Evolutionary conservation across 2,797 vertebrate genomes (phyloP).

Genomic region (Sarcoramphus papa): DNA sequence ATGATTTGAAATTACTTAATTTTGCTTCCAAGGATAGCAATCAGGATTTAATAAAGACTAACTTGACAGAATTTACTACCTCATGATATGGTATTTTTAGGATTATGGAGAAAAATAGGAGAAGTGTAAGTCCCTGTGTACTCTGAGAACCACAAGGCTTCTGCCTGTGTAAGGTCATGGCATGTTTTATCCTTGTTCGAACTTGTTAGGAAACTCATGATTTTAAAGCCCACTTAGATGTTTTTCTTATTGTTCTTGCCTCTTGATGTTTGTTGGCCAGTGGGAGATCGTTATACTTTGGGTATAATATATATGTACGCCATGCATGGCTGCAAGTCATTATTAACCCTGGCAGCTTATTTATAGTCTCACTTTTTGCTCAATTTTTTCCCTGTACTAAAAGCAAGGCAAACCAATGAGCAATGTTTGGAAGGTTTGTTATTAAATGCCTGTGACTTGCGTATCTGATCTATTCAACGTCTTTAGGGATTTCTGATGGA

Average conservation of each 20-base stretch:
- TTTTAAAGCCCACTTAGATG: not conserved
- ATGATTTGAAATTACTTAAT: not conserved
- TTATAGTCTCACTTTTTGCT: not conserved
- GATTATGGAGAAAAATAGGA: not conserved
- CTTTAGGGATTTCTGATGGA: not conserved
- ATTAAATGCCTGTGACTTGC: not conserved
- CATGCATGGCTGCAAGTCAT: not conserved
- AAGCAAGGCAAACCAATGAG: not conserved
- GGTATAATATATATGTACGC: not conserved
- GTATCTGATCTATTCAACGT: not conserved
- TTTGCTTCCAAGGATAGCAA: not conserved
- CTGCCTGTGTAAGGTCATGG: not conserved
- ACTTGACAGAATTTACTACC: not conserved
- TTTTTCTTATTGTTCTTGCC: not conserved
- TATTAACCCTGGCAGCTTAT: not conserved
- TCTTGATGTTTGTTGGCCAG: not conserved
- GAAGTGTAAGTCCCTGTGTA: not conserved
- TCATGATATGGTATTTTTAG: not conserved
- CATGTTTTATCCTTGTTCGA: conserved; percentile 15
- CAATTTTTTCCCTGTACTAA: not conserved
- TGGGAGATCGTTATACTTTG: not conserved
- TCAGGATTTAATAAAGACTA: not conserved
- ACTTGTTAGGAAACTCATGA: not conserved
- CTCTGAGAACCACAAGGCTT: not conserved
- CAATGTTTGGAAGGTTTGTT: not conserved